Conservation (phyloP, 2,113 vertebrate genomes). For the Cynopterus brachyotis region DNA sequence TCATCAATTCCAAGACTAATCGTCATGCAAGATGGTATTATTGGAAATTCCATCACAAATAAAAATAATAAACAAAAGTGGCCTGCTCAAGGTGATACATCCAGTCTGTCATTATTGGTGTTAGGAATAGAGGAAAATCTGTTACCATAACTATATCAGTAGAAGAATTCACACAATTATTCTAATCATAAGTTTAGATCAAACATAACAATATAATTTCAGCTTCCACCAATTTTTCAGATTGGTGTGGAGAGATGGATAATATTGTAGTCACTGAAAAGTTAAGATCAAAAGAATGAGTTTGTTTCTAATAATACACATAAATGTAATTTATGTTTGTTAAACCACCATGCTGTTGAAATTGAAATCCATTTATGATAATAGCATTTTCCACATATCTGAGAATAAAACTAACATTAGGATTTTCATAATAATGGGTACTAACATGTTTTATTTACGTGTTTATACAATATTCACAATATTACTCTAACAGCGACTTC, state of each 20-base stretch:
- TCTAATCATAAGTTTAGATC: neutral
- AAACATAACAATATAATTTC: neutral
- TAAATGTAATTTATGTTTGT: neutral
- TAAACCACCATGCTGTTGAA: neutral
- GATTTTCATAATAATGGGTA: neutral
- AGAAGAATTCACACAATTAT: neutral
- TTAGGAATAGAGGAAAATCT: neutral
- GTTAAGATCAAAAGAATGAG: neutral
- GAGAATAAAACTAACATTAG: neutral
- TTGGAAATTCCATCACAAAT: neutral
- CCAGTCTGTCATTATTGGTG: neutral
- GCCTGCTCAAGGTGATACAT: neutral
- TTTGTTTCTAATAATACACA: neutral
- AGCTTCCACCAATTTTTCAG: neutral
- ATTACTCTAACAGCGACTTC: neutral
- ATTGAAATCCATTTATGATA: constrained; percentile 20
- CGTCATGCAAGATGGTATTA: neutral
- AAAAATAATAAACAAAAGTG: neutral
- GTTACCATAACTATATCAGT: neutral
- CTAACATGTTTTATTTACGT: constrained; percentile 36
- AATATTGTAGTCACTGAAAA: constrained; percentile 14
- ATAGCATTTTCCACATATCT: neutral
- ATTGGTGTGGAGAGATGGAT: neutral
- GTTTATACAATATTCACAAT: neutral
- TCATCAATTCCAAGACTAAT: neutral